Base-by-base conservation (phyloP, 1,140 invertebrate species). In the Teleogryllus occipitalis region DNA sequence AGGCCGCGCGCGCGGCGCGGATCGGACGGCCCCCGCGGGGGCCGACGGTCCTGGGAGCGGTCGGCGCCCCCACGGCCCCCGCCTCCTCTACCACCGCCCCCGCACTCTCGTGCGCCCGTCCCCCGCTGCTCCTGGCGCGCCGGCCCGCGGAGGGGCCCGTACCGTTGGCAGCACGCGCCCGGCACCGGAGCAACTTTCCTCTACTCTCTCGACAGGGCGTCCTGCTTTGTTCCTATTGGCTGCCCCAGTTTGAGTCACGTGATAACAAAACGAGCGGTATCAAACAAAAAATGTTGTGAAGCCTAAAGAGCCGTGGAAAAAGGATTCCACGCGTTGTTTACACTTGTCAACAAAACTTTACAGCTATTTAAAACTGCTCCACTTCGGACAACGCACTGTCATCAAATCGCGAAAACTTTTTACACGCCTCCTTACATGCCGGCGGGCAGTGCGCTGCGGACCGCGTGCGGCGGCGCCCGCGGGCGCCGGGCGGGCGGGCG, bases 61-160 rank as follows among this genome's bases (percentile, higher is more conserved):
- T 39, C 27, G 27, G 27, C 27, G 27, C 27, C 27, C 27, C 27
- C 27, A 39, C 27, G 27, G 27, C 5, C 27, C 27, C 27, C 27
- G 27, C 27, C 27, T 39, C 27, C 27, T 1, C 27, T 39, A 39
- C n/a, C 27, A 39, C 27, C 27, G 27, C 27, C 27, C n/a, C 27
- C 1, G 27, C 27, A 39, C 27, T 39, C 27, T 39, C n/a, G 27
- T 39, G 1, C 27, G 27, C 27, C 27, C 27, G 27, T 39, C 27
- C 27, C 27, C 27, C 27, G 27, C 27, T 39, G 80, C 48, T 5
- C 75, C 49, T 75, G 47, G 73, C n/a, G 72, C 75, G 80, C 80
- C 78, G 81, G 82, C 82, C 80, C 80, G 81, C 82, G 79, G 79
- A 77, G 81, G 80, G 80, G 54, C 7, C 76, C 47, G 72, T 73